These are phyloP conservation scores for Pomatostomus ruficeps DNA, from an alignment of 2,113 vertebrate species.

Conservation along the genomic window DNA sequence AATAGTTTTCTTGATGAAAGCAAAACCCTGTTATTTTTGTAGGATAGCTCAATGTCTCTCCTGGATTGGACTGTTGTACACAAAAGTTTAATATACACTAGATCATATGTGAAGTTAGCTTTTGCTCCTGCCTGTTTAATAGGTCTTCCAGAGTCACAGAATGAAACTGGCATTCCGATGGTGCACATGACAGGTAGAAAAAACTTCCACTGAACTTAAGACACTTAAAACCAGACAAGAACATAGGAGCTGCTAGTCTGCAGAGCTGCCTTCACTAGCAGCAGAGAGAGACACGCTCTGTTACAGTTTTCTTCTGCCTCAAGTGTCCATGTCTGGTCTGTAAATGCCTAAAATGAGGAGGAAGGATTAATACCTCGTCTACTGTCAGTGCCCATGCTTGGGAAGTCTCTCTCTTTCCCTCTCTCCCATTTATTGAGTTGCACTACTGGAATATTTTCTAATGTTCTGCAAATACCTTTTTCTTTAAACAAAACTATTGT, in stretches of 20 bases:
- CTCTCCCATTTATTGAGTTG: not conserved
- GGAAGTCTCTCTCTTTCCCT: not conserved
- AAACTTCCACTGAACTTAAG: not conserved
- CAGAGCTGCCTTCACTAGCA: not conserved
- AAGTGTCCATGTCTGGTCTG: not conserved
- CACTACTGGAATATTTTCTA: not conserved
- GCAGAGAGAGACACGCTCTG: not conserved
- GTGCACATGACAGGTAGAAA: not conserved
- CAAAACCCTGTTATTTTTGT: not conserved
- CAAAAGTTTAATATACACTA: not conserved
- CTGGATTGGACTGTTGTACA: not conserved
- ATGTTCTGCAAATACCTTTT: not conserved
- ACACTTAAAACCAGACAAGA: not conserved
- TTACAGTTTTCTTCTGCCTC: not conserved
- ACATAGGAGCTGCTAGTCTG: not conserved
- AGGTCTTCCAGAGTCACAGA: not conserved
- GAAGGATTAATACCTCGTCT: not conserved
- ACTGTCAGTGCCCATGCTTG: not conserved
- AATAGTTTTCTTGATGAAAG: not conserved
- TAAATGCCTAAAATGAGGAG: not conserved
- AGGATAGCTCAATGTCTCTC: not conserved
- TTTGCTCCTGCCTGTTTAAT: accelerated
- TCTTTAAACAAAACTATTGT: not conserved
- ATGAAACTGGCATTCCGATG: not conserved
- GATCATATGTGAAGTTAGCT: not conserved